Base-by-base conservation (phyloP, 2,888 invertebrate genomes). In the Syritta pipiens region DNA sequence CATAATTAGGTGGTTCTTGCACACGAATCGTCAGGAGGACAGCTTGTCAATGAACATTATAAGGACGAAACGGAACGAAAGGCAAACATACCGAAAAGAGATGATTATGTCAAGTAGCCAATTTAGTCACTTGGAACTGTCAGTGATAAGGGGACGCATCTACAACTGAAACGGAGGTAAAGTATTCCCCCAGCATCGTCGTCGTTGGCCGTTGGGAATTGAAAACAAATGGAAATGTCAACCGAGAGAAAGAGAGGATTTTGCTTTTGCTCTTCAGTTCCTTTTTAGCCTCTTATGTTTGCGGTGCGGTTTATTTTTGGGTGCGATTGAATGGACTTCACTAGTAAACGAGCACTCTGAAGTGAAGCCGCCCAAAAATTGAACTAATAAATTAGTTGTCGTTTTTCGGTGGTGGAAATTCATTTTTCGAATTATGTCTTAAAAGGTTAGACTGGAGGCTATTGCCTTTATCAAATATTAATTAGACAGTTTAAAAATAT, bases 31-130 rank as follows among this genome's bases (percentile, higher is more conserved):
- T 59, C 51, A 51, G 53, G 53, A 65, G 46, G 57, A 71, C 71
- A 77, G 65, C 71, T 65, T 71, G 63, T 65, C 71, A 71, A 60
- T 71, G 59, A 4, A 57, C 49, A 51, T 68, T 76, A 44, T 68
- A 44, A 63, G 63, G 48, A 57, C 57, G 10, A 77, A 68, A 63
- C 26, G 59, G 55, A 65, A n/a, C n/a, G n/a, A 65, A 51, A 55
- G 26, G 22, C 55, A 37, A 37, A 37, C 37, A 37, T 37, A 14
- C 62, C 55, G 44, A 57, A 68, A 57, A 51, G 49, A 63, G 76
- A 77, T 65, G 69, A 77, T 71, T 77, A 44, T 53, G 76, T 77
- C 76, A 71, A 77, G 71, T 51, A 71, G 71, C 77, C 71, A 71
- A 77, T 77, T 77, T 71, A 65, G 77, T 28, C 32, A 53, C 71